A percentile compares a stretch with the other conserved stretches of the same genome.
These are phyloP conservation scores for Lepidurus packardi DNA, from an alignment of 1,140 invertebrate genomes.

Conservation along the genomic window DNA sequence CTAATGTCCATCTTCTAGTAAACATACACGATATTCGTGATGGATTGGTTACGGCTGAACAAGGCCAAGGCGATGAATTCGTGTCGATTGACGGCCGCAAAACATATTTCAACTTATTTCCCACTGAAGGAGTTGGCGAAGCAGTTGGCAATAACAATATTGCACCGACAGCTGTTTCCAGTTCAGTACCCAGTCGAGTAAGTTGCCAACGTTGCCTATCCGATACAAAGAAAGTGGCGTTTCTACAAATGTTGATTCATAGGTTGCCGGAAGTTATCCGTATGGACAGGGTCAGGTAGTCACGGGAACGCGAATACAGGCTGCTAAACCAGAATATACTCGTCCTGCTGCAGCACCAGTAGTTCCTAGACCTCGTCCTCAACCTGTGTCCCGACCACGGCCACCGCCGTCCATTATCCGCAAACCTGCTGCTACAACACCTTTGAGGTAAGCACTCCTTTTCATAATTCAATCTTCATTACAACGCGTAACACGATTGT, in stretches of 20 bases:
- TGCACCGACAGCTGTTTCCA: slow-evolving; percentile 24
- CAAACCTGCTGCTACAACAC: slow-evolving; percentile 36
- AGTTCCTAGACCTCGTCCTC: slow-evolving; percentile 10
- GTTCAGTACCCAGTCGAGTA: slow-evolving; percentile 30
- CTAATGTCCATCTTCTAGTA: slow-evolving; percentile 33
- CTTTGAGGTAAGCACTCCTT: slow-evolving; percentile 29
- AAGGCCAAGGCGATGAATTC: slow-evolving; percentile 71
- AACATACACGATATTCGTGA: slow-evolving; percentile 50
- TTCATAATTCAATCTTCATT: slow-evolving; percentile 25
- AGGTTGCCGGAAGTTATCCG: background rate
- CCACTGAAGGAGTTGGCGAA: slow-evolving; percentile 44
- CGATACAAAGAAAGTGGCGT: background rate
- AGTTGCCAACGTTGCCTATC: slow-evolving; percentile 27
- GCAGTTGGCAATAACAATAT: slow-evolving; percentile 36
- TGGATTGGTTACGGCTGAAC: slow-evolving; percentile 48
- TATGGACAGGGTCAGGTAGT: slow-evolving; percentile 23
- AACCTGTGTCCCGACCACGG: slow-evolving; percentile 30
- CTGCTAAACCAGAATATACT: slow-evolving; percentile 4
- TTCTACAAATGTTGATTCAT: slow-evolving; percentile 10
- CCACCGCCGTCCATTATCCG: slow-evolving; percentile 32
- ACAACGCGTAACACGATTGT: background rate
- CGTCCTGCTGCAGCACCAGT: background rate
- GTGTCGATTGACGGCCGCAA: slow-evolving; percentile 87
- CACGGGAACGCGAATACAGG: background rate
- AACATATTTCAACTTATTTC: slow-evolving; percentile 77